Conservation (phyloP, 2,888 invertebrate genomes). For the Brenthis ino region DNA sequence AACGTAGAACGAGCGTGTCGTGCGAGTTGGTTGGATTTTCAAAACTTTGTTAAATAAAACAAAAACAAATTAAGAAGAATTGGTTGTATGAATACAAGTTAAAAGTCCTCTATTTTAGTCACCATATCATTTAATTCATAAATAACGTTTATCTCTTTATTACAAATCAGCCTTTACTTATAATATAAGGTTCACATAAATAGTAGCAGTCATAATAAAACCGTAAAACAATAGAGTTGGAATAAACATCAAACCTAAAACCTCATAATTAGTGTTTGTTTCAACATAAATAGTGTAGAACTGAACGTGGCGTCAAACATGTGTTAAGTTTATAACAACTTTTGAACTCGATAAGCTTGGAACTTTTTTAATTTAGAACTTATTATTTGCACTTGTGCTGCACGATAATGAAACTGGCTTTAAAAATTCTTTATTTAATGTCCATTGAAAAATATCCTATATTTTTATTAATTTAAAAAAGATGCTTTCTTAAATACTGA, state of each 20-base stretch:
- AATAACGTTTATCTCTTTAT: no score
- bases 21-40: no score
- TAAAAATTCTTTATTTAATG: neutral
- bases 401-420: conserved; percentile 6
- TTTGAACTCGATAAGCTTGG: conserved; percentile 24
- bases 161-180: no score
- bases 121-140: no score
- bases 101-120: no score
- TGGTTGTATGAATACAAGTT: no score
- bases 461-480: neutral
- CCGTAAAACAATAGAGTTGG: neutral
- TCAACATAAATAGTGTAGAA: conserved; percentile 11
- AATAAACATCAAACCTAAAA: neutral
- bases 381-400: conserved; percentile 28
- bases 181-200: no score
- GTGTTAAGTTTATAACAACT: conserved; percentile 32
- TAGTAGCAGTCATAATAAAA: conserved; percentile 2
- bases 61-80: no score
- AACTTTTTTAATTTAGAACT: conserved; percentile 38
- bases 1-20: no score
- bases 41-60: no score
- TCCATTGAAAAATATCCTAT: neutral
- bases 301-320: conserved; percentile 24
- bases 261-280: conserved; percentile 19
- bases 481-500: no score